Conservation (phyloP, 2,797 vertebrate species). For the Trachops cirrhosus region DNA sequence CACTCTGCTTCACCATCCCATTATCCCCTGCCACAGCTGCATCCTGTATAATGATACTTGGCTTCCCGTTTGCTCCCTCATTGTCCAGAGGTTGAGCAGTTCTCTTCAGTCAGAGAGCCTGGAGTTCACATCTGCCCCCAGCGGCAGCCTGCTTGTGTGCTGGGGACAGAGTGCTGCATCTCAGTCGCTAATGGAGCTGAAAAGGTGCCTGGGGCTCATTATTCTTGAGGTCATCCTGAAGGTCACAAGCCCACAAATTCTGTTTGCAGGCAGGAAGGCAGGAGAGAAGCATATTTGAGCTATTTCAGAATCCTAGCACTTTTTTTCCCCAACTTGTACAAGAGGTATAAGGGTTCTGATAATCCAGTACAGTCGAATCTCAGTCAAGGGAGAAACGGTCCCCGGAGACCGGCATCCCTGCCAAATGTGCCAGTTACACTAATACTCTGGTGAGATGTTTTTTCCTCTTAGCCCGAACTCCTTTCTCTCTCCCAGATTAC, state of each 20-base stretch:
- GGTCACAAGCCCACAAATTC: slow-evolving; percentile 28
- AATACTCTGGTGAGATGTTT: not conserved
- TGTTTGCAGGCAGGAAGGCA: slow-evolving; percentile 3
- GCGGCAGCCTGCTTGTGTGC: not conserved
- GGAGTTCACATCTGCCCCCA: not conserved
- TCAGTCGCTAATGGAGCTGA: slow-evolving; percentile 18
- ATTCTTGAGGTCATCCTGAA: slow-evolving; percentile 44
- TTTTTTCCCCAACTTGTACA: not conserved
- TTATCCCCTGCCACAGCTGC: not conserved
- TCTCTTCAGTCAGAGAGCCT: not conserved
- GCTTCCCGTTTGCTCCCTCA: not conserved
- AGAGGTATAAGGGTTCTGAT: slow-evolving; percentile 41
- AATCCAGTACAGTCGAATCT: not conserved
- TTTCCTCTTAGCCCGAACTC: not conserved
- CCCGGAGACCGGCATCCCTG: not conserved
- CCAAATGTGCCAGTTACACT: not conserved
- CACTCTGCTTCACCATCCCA: not conserved
- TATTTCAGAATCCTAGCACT: slow-evolving; percentile 12
- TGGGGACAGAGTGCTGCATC: not conserved
- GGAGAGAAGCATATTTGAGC: not conserved
- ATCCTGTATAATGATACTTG: not conserved
- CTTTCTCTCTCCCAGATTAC: accelerated
- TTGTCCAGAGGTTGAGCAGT: not conserved
- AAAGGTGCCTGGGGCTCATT: slow-evolving; percentile 61
- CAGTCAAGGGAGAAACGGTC: slow-evolving; percentile 39